Base-by-base conservation (phyloP, 2,888 invertebrate species). In the Blomia tropicalis region DNA sequence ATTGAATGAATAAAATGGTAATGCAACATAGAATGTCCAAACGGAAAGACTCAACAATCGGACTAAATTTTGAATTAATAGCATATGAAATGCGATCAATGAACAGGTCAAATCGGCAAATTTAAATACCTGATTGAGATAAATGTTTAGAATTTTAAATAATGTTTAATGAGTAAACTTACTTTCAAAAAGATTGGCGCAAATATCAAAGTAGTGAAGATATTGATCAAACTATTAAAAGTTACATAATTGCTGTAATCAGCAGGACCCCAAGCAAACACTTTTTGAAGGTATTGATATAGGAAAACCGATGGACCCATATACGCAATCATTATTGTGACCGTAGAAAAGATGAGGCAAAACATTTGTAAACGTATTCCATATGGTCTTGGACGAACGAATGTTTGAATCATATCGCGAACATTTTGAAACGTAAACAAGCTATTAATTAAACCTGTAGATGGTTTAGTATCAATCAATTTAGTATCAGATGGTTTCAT, bases 201-300 rank as follows among this genome's bases (percentile, higher is more conserved):
- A 14, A 58, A 17, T 5, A 43, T 22, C 11, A 62, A 3, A 19
- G 59, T 62, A 11, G 44, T 36, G 19, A 51, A n/a, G 14, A 54
- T 29, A 22, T 29, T 58, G 43, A 62, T 30, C 2, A 41, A 14
- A 25, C 30, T 27, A n/a, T 30, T 54, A 1, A 62, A 27, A 1
- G 62, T 54, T 1, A 30, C n/a, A 1, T 36, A 36, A 23, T 36
- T 41, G 53, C 62, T 62, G 22, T 59, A 63, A 2, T 7, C 23
- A 17, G 43, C 41, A 2, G 63, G 43, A 41, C 43, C 23, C 63
- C 63, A 63, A 14, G 30, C 4, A 47, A 58, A 63, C 4, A 59
- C 30, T 27, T 59, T 59, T 32, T 63, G 59, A 4, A 30, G 47
- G 36, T 59, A 63, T 14, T 44, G 51, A n/a, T 41, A 59, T 1